phyloP scores from a whole-genome alignment of 92 coral and sea anemone species.

The Epizoanthus ramosus region DNA sequence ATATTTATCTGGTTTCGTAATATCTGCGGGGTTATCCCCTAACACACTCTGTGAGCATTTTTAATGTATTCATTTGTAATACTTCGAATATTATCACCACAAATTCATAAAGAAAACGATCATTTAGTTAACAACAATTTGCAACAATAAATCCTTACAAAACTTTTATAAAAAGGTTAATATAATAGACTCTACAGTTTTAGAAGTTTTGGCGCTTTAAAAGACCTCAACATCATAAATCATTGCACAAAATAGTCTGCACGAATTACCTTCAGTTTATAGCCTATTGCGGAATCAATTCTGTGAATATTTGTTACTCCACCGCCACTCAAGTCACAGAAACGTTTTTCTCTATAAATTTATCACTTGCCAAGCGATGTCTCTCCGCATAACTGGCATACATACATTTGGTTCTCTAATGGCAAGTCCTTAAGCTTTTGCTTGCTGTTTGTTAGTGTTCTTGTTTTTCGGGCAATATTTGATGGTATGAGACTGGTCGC shows the following conservation, averaged over 20 bases:
- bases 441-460: constrained; percentile 68
- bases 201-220: constrained; percentile 8
- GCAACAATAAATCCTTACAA: constrained; percentile 27
- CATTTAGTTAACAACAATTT: constrained; percentile 30
- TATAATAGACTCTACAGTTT: constrained; percentile 24
- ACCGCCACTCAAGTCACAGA: not conserved
- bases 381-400: not conserved
- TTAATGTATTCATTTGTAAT: constrained; percentile 26
- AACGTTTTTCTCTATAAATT: not conserved
- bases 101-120: constrained; percentile 15
- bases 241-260: constrained; percentile 3
- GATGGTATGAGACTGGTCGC: constrained; percentile 96
- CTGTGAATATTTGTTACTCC: not conserved
- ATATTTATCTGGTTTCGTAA: not conserved
- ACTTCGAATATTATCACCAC: constrained; percentile 15
- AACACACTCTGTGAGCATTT: not conserved
- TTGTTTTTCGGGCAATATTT: constrained; percentile 99
- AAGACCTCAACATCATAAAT: constrained; percentile 6
- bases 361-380: not conserved
- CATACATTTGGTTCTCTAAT: not conserved
- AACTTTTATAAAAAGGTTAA: constrained; percentile 33
- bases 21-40: constrained; percentile 27
- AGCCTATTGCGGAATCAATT: not conserved
- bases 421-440: constrained; percentile 13
- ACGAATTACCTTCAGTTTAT: not conserved